phyloP scores from a whole-genome alignment of 2,113 vertebrate species.

The Apeltes quadracus region DNA sequence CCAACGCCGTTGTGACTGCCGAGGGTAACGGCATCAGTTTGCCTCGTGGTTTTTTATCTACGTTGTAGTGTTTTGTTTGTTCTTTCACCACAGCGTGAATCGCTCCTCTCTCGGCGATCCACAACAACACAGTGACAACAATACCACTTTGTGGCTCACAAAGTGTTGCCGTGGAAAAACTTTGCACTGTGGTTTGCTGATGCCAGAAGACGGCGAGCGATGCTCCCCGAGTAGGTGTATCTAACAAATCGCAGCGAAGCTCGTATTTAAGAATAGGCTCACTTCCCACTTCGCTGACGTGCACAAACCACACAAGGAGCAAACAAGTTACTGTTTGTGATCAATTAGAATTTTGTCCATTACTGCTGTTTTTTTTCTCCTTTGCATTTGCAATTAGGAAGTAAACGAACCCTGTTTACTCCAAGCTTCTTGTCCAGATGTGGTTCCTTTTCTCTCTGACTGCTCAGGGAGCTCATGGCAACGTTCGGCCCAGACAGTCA shows the following conservation, averaged over 20 bases:
- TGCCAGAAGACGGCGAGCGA: constrained; percentile 15
- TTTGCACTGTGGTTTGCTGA: constrained; percentile 18
- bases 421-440: constrained; percentile 27
- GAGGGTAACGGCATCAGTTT: neutral
- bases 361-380: constrained; percentile 18
- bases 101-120: constrained; percentile 12
- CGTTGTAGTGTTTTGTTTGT: constrained; percentile 18
- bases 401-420: constrained; percentile 4
- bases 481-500: constrained; percentile 71
- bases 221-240: constrained; percentile 38
- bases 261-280: constrained; percentile 21
- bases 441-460: constrained; percentile 30
- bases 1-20: constrained; percentile 12
- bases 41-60: constrained; percentile 3
- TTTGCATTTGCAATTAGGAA: constrained; percentile 25
- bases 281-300: constrained; percentile 51
- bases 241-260: constrained; percentile 32
- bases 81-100: constrained; percentile 21
- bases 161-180: constrained; percentile 25
- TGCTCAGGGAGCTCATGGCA: constrained; percentile 57
- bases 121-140: constrained; percentile 19
- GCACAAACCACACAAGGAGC: constrained; percentile 42
- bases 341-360: neutral
- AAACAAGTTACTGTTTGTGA: constrained; percentile 26
- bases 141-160: constrained; percentile 17